Percentiles rank a stretch among this genome's conserved stretches.
Evolutionary conservation across 2,113 vertebrate genomes (phyloP).

Genomic region (Agapornis roseicollis): DNA sequence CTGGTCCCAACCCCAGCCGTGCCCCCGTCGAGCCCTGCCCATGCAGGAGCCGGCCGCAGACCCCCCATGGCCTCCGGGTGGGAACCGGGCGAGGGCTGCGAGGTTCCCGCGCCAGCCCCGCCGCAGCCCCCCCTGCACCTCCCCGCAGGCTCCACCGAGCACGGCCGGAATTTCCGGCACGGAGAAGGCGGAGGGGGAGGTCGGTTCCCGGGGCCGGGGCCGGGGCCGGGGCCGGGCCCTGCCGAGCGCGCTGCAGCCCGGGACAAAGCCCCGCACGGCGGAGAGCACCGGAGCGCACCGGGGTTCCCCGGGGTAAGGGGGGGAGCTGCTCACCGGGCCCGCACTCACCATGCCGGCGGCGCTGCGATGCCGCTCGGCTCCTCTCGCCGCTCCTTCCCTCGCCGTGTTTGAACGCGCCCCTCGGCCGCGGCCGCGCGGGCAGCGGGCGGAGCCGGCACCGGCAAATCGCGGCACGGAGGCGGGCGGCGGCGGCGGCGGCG

Average conservation of each 20-base stretch:
- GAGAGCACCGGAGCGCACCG: not conserved
- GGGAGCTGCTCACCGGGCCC: not conserved
- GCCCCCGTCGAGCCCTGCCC: not conserved
- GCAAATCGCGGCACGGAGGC: conserved; percentile 36
- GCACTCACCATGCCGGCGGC: conserved; percentile 59
- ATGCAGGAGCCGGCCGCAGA: not conserved
- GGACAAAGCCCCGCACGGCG: not conserved
- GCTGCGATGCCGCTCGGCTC: not conserved
- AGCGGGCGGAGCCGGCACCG: conserved; percentile 41
- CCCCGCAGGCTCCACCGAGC: not conserved
- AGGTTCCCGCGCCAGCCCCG: not conserved
- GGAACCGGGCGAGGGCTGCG: not conserved
- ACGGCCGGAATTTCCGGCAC: conserved; percentile 39
- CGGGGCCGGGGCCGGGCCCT: not conserved
- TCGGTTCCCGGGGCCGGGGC: not conserved
- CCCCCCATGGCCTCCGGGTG: not conserved
- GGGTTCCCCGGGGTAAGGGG: not conserved
- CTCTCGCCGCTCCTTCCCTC: conserved; percentile 44
- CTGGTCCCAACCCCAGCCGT: not conserved
- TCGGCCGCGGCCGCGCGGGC: conserved; percentile 39
- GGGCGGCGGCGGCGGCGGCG: not conserved
- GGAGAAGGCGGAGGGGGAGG: not conserved
- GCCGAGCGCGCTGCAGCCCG: not conserved
- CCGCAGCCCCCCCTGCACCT: not conserved
- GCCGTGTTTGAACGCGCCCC: conserved; percentile 60